Base-by-base conservation (phyloP, 2,797 vertebrate genomes). In the Alcedo atthis region DNA sequence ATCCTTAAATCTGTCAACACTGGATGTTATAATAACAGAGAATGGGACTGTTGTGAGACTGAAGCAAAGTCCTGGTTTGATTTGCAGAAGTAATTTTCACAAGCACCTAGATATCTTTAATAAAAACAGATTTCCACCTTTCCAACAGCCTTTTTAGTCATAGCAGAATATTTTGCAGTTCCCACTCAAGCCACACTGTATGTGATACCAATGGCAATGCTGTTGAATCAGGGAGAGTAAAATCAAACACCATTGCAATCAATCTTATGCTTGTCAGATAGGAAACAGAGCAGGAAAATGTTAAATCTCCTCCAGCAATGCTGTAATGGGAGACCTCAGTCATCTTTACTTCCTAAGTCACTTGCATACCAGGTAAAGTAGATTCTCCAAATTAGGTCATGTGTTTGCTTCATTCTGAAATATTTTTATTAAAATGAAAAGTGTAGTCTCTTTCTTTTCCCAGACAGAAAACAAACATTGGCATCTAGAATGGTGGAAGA, bases 361-460 rank as follows among this genome's bases (percentile, higher is more conserved):
- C 66, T 93, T 91, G 68, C 84, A 80, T 42, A 91, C 22, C 32
- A 55, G 74, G 63, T 49, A 66, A 75, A 82, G 35, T 77, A 58
- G 62, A 66, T 93, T 42, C 43, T 87, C 55, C 73, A 89, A 89
- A 87, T 69, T 67, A 81, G 55, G 86, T 96, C 43, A 77, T 86
- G 64, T 81, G 16, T 84, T 90, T 91, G 51, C 70, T 92, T 83
- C 15, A 57, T 90, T 85, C 25, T 71, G 81, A n/a, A 88, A 76
- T 42, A 89, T 93, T 91, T 92, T 90, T 93, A 83, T 94, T 93
- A 84, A 94, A 93, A 85, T 83, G n/a, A 71, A 67, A 89, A 87
- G 15, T 51, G 74, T 79, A 82, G 79, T 75, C 83, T 94, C 22
- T 73, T 95, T 94, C 84, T 94, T 89, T 48, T 87, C 53, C 55